phyloP scores from a whole-genome alignment of 2,113 vertebrate genomes.

The Nothoprocta pentlandii region DNA sequence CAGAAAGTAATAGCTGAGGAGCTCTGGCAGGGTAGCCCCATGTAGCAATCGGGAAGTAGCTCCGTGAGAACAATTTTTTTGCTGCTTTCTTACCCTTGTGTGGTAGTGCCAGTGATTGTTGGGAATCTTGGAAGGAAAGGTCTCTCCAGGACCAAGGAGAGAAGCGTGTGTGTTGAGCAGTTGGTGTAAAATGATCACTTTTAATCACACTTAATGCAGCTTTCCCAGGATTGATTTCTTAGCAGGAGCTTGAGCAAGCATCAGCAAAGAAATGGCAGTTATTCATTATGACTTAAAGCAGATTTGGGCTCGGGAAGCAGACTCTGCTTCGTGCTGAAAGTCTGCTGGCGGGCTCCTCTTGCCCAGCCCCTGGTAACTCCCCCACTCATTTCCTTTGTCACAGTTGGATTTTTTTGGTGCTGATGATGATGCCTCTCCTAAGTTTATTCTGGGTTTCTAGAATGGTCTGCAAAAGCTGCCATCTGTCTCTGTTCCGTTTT shows the following conservation, averaged over 20 bases:
- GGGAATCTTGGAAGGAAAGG: not conserved
- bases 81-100: not conserved
- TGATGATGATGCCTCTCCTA: not conserved
- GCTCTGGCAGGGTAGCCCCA: accelerated
- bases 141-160: not conserved
- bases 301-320: not conserved
- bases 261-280: not conserved
- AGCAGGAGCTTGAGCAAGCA: not conserved
- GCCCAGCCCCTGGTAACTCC: conserved; percentile 11
- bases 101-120: no score
- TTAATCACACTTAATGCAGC: not conserved
- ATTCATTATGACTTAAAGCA: not conserved
- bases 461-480: conserved; percentile 28
- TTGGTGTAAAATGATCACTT: not conserved
- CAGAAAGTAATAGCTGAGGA: not conserved
- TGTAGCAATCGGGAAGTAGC: not conserved
- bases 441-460: conserved; percentile 27
- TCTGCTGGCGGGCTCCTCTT: conserved; percentile 1
- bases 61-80: not conserved
- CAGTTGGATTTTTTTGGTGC: not conserved
- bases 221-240: not conserved
- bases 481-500: conserved; percentile 25
- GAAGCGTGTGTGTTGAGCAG: not conserved
- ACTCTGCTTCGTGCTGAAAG: not conserved
- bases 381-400: conserved; percentile 19